Conservation (phyloP, 2,797 vertebrate genomes). For the Paratrypauchen microcephalus region DNA sequence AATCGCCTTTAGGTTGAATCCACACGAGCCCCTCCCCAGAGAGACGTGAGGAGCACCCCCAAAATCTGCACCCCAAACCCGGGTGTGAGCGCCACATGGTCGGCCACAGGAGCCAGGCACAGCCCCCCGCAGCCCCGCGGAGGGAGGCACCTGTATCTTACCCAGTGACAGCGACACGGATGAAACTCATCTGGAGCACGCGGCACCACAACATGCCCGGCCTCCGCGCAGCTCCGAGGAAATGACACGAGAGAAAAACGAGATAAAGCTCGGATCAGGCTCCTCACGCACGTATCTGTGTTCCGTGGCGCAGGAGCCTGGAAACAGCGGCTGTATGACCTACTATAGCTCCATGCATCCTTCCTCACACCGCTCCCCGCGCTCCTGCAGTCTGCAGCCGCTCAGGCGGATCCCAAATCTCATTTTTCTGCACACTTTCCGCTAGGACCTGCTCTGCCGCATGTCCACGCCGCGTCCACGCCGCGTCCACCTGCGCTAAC, state of each 20-base stretch:
- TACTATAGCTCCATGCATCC: conserved; percentile 14
- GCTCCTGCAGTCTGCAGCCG: conserved; percentile 60
- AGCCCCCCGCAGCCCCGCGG: neutral
- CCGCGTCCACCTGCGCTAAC: conserved; percentile 53
- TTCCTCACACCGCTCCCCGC: conserved; percentile 14
- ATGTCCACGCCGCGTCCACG: conserved; percentile 62
- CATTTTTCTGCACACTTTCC: conserved; percentile 49
- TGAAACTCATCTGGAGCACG: neutral
- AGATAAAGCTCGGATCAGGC: too few species aligned
- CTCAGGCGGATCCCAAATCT: conserved; percentile 57
- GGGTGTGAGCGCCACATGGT: neutral
- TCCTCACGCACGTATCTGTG: too few species aligned
- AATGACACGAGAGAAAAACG: conserved; percentile 60
- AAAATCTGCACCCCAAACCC: neutral
- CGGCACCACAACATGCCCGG: neutral
- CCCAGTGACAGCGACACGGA: conserved; percentile 1
- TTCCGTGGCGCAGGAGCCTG: conserved; percentile 26
- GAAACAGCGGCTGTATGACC: conserved; percentile 44
- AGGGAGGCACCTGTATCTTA: neutral
- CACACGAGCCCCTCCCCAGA: neutral
- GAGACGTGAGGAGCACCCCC: neutral
- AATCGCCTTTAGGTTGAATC: neutral
- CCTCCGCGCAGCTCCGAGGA: conserved; percentile 42
- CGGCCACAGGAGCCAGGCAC: neutral
- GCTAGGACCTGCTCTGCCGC: conserved; percentile 59